These are phyloP conservation scores for Diarsia dahlii DNA, from an alignment of 2,888 invertebrate genomes.

Conservation along the genomic window DNA sequence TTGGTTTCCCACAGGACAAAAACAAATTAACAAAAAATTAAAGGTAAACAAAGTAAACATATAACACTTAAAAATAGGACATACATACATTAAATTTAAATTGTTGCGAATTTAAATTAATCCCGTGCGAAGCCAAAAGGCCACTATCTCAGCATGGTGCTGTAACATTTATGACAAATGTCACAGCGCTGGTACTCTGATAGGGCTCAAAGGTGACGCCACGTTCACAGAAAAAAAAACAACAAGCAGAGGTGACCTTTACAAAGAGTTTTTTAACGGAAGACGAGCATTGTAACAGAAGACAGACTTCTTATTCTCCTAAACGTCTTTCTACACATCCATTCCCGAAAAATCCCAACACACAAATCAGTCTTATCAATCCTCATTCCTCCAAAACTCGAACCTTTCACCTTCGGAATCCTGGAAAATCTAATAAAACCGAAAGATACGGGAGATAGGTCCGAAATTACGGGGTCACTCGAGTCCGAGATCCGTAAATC, in stretches of 20 bases:
- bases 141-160: too few species aligned
- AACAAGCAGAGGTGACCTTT: neutral
- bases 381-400: slow-evolving; percentile 61
- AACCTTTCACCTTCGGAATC: slow-evolving; percentile 67
- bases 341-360: slow-evolving; percentile 35
- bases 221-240: too few species aligned
- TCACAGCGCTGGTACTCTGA: too few species aligned
- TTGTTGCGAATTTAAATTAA: too few species aligned
- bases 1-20: too few species aligned
- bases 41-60: too few species aligned
- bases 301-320: neutral
- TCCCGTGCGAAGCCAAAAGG: too few species aligned
- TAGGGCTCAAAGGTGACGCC: too few species aligned
- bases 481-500: slow-evolving; percentile 70
- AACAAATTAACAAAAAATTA: too few species aligned
- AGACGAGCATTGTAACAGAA: neutral
- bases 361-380: slow-evolving; percentile 67
- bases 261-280: neutral
- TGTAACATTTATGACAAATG: too few species aligned
- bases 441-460: slow-evolving; percentile 67
- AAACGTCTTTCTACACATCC: neutral
- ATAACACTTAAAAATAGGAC: too few species aligned
- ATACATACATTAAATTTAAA: too few species aligned
- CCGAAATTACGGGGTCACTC: slow-evolving; percentile 69
- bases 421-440: slow-evolving; percentile 68